These are phyloP conservation scores for Eilema griseolum DNA, from an alignment of 2,888 invertebrate species.

Conservation along the genomic window DNA sequence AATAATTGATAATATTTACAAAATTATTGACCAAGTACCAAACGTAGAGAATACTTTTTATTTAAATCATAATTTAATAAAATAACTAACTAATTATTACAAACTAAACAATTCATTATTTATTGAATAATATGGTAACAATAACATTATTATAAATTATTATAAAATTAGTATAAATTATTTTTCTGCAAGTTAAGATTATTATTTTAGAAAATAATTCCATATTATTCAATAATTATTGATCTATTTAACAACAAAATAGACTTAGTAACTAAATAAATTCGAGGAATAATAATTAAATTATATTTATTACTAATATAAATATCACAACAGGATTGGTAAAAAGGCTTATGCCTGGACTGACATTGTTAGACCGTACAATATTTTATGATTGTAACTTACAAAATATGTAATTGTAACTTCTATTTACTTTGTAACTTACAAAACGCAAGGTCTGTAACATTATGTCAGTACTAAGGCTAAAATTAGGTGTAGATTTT, in stretches of 20 bases:
- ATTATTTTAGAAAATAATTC: background rate
- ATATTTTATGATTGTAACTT: background rate
- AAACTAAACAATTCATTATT: conserved; percentile 12
- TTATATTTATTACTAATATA: conserved; percentile 25
- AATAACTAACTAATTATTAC: conserved; percentile 11
- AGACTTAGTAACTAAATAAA: conserved; percentile 17
- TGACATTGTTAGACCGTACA: background rate
- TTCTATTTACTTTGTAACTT: background rate
- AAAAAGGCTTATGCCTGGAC: conserved; percentile 17
- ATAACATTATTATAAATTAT: conserved; percentile 4
- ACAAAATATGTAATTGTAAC: background rate
- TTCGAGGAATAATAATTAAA: conserved; percentile 26
- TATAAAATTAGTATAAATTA: conserved; percentile 8
- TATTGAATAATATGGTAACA: background rate
- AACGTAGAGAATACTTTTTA: conserved; percentile 39
- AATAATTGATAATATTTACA: conserved; percentile 52
- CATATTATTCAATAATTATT: background rate
- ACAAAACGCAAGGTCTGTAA: background rate
- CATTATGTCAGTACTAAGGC: background rate
- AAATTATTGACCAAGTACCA: conserved; percentile 52
- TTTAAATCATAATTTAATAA: conserved; percentile 25
- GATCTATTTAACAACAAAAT: conserved; percentile 24
- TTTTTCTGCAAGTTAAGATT: background rate
- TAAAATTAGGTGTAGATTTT: background rate
- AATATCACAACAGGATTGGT: conserved; percentile 49